phyloP scores from a whole-genome alignment of 2,797 vertebrate species.

The Apogon hyalosoma region DNA sequence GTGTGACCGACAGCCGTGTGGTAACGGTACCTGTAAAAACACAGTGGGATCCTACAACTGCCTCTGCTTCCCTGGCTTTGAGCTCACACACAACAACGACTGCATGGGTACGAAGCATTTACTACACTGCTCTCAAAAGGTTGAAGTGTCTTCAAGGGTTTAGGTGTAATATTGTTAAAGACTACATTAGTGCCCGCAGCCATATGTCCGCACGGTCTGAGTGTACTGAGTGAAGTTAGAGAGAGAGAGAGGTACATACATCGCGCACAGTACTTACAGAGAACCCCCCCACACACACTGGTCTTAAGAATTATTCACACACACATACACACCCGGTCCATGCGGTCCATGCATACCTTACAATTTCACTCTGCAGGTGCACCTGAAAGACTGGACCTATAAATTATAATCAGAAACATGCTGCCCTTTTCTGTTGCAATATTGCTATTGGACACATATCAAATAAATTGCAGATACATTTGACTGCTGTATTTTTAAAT shows the following conservation, averaged over 20 bases:
- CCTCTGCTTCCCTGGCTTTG: constrained; percentile 93
- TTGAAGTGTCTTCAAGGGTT: constrained; percentile 17
- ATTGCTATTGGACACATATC: constrained; percentile 17
- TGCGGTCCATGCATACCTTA: too few relatives aligned
- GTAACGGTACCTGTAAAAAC: constrained; percentile 95
- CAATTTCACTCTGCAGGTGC: too few relatives aligned
- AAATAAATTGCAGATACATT: constrained; percentile 1
- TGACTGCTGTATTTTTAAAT: background rate
- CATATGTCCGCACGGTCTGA: too few relatives aligned
- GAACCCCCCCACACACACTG: too few relatives aligned
- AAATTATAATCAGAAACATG: constrained; percentile 12
- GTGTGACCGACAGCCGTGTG: constrained; percentile 91
- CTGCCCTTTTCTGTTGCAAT: constrained; percentile 10
- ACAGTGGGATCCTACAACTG: constrained; percentile 95
- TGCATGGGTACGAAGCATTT: constrained; percentile 89
- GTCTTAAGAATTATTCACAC: too few relatives aligned
- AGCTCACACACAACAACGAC: constrained; percentile 91
- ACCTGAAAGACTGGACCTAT: background rate
- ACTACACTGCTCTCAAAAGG: constrained; percentile 7
- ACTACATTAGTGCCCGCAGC: background rate
- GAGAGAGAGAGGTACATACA: too few relatives aligned
- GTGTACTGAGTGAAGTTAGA: too few relatives aligned
- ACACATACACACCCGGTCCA: too few relatives aligned
- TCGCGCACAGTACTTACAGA: too few relatives aligned
- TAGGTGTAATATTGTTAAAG: constrained; percentile 17